These are phyloP conservation scores for Ridgeia piscesae DNA, from an alignment of 1,140 invertebrate species.

Conservation along the genomic window DNA sequence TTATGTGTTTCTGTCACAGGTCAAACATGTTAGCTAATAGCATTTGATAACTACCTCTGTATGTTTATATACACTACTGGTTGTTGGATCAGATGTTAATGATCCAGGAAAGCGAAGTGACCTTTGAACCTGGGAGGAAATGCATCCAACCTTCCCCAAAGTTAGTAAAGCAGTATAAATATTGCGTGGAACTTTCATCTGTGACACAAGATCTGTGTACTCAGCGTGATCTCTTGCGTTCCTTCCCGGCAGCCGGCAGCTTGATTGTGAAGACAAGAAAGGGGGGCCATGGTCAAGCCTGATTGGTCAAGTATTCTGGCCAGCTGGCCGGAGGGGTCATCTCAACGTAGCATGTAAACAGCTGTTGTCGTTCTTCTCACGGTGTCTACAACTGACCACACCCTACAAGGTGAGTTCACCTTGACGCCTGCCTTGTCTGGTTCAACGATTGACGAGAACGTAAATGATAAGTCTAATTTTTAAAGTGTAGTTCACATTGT, in stretches of 20 bases:
- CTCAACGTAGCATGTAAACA: background rate
- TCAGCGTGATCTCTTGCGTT: background rate
- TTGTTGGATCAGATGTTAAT: too few species aligned
- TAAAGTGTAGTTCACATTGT: too few species aligned
- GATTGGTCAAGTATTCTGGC: background rate
- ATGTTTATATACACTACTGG: too few species aligned
- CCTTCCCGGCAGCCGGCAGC: background rate
- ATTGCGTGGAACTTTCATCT: background rate
- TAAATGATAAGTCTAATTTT: too few species aligned
- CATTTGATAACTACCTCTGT: too few species aligned
- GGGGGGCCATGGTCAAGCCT: background rate
- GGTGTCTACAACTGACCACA: background rate
- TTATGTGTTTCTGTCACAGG: too few species aligned
- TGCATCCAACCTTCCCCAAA: too few species aligned
- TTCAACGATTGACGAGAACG: background rate
- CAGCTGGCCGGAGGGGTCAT: background rate
- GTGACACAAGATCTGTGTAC: background rate
- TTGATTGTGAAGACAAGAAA: background rate
- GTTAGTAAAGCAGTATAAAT: too few species aligned
- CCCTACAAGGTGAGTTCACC: background rate
- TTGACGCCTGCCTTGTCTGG: background rate
- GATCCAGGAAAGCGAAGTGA: too few species aligned
- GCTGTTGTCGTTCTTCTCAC: background rate
- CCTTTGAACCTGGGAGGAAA: too few species aligned
- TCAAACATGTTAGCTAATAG: too few species aligned